Base-by-base conservation (phyloP, 2,888 invertebrate genomes). In the Polyploca ridens region DNA sequence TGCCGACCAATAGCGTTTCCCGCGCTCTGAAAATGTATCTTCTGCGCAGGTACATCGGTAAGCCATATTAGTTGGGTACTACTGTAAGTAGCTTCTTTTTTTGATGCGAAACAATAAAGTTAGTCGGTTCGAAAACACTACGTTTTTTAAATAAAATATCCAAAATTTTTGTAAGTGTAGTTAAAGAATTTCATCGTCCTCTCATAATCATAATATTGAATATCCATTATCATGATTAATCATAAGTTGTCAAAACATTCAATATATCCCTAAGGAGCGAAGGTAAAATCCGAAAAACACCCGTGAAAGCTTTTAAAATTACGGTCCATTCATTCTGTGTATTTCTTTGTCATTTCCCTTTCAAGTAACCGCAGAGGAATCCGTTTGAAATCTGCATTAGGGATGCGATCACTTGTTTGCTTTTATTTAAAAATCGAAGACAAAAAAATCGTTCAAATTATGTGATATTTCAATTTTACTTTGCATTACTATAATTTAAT, bases 241-340 rank as follows among this genome's bases (percentile, higher is more conserved):
- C 80, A 81, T 79, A 75, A 82, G 79, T 84, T 88, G 92, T 92
- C 93, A 93, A 89, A 93, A 93, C 92, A 93, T 90, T 54, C 91
- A 92, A 92, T 91, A 91, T 90, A 88, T 90, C 92, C 93, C 77
- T 46, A 69, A 74, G 89, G 91, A 78, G 67, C 68, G 67, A 66
- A 83, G 78, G 78, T 78, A 83, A 88, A 88, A 86, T 85, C 87
- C 82, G 85, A 86, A 85, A 84, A 90, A 86, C 86, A 87, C 83
- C 84, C 86, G 87, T 85, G 84, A 89, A 90, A 90, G 92, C 93
- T 93, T 93, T 93, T 90, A 91, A 90, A 93, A 93, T 92, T 91
- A 91, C 88, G 84, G 84, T 81, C 87, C 89, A 91, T 93, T 93
- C 91, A 91, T 90, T 86, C 86, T 71, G 69, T 71, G 80, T 81